Evolutionary conservation across 1,140 invertebrate genomes (phyloP).

Genomic region (fruit fly (Drosophila melanogaster)): DNA sequence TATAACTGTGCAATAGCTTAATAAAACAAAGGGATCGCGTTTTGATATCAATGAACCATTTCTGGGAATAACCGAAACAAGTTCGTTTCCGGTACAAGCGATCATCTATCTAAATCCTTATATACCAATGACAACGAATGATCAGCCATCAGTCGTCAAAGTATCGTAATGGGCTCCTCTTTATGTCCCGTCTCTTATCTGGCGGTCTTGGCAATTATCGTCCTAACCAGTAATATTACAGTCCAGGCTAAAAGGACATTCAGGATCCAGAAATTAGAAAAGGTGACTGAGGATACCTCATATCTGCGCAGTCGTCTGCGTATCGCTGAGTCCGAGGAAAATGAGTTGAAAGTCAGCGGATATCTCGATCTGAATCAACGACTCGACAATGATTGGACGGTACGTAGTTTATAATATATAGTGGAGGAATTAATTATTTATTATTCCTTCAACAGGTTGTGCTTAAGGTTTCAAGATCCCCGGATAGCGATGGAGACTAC

Average conservation of each 20-base stretch:
- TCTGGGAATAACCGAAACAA: neutral
- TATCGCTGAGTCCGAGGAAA: constrained; percentile 39
- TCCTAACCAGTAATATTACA: constrained; percentile 7
- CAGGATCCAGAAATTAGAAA: constrained; percentile 45
- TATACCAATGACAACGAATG: neutral
- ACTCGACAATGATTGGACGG: constrained; percentile 69
- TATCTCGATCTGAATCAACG: constrained; percentile 29
- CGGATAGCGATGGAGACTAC: constrained; percentile 20
- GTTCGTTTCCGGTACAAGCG: neutral
- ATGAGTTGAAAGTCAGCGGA: constrained; percentile 36
- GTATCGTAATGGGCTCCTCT: neutral
- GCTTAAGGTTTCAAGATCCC: constrained; percentile 1
- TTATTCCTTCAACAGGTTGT: constrained; percentile 12
- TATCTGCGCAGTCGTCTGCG: constrained; percentile 30
- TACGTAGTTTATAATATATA: constrained; percentile 5
- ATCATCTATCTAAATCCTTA: constrained; percentile 1
- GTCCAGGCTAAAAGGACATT: constrained; percentile 11
- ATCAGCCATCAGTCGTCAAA: constrained; percentile 5
- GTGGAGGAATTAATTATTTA: no score
- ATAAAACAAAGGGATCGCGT: neutral
- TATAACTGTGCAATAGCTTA: neutral
- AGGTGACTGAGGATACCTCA: constrained; percentile 27
- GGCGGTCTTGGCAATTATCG: constrained; percentile 10
- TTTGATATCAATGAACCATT: neutral
- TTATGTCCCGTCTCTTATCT: neutral